Evolutionary conservation across 1,140 invertebrate species (phyloP).

Genomic region (Drosophila nigromelanica): DNA sequence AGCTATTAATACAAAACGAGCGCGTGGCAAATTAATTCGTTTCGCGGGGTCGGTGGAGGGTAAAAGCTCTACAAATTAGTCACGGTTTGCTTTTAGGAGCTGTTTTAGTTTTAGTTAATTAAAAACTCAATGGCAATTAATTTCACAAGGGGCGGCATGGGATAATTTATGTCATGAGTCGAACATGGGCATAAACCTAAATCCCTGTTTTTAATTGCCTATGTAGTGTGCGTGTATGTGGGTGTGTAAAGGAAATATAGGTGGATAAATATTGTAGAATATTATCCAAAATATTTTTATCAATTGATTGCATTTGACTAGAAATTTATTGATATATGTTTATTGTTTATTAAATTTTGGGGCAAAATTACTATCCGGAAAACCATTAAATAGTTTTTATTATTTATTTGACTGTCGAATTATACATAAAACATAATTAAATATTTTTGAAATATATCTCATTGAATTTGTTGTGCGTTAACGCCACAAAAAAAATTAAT

Average conservation of each 20-base stretch:
- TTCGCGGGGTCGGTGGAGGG: background rate
- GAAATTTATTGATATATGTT: background rate
- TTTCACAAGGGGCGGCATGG: constrained; percentile 30
- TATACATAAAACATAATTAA: too few relatives aligned
- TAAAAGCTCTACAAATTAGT: constrained; percentile 31
- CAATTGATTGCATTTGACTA: background rate
- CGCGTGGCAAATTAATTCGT: constrained; percentile 53
- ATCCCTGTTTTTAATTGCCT: constrained; percentile 26
- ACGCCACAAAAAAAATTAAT: too few relatives aligned
- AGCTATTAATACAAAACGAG: constrained; percentile 70
- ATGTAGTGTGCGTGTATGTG: constrained; percentile 3
- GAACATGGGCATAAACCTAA: constrained; percentile 34
- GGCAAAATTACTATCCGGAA: background rate
- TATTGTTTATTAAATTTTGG: background rate
- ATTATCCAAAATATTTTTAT: background rate
- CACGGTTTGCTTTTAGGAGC: constrained; percentile 22
- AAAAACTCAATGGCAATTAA: constrained; percentile 78
- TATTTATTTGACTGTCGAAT: too few relatives aligned
- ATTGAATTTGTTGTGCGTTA: too few relatives aligned
- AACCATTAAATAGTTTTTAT: background rate
- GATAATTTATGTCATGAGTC: constrained; percentile 55
- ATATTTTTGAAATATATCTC: too few relatives aligned
- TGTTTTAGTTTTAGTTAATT: constrained; percentile 76
- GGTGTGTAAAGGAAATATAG: background rate
- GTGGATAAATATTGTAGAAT: constrained; percentile 16